Percentiles rank a stretch among this genome's conserved stretches.
Conservation (phyloP, 1,140 invertebrate genomes). For the Mesaphorura yosii region DNA sequence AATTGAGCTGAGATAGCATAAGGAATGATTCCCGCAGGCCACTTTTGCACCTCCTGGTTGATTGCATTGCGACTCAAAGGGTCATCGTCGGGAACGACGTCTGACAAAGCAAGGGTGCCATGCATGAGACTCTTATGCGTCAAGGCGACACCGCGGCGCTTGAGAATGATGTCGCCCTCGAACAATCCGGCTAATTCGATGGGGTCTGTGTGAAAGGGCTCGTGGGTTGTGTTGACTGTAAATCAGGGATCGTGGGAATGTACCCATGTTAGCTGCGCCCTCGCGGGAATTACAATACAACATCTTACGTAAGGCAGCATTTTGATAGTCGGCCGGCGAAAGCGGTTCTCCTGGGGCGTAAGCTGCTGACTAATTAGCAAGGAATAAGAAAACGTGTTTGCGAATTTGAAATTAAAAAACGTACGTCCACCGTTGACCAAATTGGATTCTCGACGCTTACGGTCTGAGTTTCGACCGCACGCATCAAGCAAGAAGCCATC, state of each 20-base stretch:
- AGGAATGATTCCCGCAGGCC: conserved; percentile 35
- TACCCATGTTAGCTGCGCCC: not conserved
- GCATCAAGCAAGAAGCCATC: no score
- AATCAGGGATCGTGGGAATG: not conserved
- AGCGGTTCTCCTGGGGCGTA: conserved; percentile 12
- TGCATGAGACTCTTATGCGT: not conserved
- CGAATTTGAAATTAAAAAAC: no score
- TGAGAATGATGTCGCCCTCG: conserved; percentile 34
- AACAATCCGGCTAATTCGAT: conserved; percentile 36
- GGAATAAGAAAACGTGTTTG: no score
- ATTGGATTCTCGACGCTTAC: no score
- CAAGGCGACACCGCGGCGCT: not conserved
- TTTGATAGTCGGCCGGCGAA: conserved; percentile 33
- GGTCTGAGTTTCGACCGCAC: no score
- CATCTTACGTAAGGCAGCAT: conserved; percentile 30
- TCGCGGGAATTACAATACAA: not conserved
- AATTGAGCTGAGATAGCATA: conserved; percentile 36
- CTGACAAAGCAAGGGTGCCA: no score
- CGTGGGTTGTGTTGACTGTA: conserved; percentile 2
- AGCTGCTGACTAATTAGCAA: no score
- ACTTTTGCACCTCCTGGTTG: conserved; percentile 16
- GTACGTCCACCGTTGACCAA: no score
- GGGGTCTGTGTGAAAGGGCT: conserved; percentile 29
- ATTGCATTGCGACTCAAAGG: conserved; percentile 19
- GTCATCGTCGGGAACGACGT: no score